These are phyloP conservation scores for Pseudorectes ferrugineus DNA, from an alignment of 2,113 vertebrate species.

Conservation along the genomic window DNA sequence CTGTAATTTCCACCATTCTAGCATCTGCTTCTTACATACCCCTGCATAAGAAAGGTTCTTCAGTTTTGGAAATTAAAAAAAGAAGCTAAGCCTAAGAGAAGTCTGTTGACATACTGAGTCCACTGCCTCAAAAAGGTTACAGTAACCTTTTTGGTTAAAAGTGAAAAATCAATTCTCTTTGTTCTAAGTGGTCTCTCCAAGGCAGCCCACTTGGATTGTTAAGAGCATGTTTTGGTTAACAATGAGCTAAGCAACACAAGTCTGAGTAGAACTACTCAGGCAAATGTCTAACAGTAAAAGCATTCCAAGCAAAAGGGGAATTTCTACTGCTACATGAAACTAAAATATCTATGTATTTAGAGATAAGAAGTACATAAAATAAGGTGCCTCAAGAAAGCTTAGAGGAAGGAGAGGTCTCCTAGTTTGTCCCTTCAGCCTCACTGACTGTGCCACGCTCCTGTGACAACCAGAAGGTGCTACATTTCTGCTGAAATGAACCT, in stretches of 20 bases:
- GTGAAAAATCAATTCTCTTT: neutral
- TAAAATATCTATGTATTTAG: neutral
- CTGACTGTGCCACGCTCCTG: neutral
- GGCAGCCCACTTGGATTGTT: neutral
- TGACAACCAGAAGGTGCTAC: neutral
- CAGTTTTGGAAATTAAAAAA: neutral
- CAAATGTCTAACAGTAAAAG: neutral
- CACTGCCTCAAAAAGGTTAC: neutral
- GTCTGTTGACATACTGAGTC: neutral
- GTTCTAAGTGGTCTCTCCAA: neutral
- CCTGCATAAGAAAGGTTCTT: neutral
- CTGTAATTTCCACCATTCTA: too few species aligned
- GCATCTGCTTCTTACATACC: neutral
- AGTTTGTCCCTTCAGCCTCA: neutral
- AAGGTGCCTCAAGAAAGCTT: neutral
- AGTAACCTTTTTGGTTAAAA: neutral
- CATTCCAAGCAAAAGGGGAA: neutral
- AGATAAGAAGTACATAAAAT: neutral
- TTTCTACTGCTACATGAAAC: neutral
- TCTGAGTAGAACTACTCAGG: neutral
- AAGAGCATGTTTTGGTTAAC: neutral
- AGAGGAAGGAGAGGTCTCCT: neutral
- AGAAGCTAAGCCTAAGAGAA: neutral
- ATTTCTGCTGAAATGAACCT: neutral
- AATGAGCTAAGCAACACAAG: neutral